Base-by-base conservation (phyloP, 1,140 invertebrate genomes). In the Gonioctena quinquepunctata region DNA sequence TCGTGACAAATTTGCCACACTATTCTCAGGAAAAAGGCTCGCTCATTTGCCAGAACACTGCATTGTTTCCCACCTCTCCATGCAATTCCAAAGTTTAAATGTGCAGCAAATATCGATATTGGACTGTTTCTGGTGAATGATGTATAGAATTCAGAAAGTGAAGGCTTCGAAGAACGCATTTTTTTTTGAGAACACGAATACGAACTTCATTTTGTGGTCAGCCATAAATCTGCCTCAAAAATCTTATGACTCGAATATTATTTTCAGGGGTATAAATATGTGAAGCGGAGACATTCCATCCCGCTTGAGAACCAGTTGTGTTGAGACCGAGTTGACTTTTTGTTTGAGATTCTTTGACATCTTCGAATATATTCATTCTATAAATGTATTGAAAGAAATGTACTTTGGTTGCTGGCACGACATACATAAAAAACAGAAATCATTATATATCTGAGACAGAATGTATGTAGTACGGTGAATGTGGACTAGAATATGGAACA, bases 291-390 rank as follows among this genome's bases (percentile, higher is more conserved):
- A 27, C 33, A 62, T 68, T 68, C 67, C 57, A 50, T 61, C 67
- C 16, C 33, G 33, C 2, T n/a, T n/a, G 59, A 52, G 67, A 68
- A 68, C 67, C 67, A 54, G 64, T 66, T 66, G 33, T 42, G 64
- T 66, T 57, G 21, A 68, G 67, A 26, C 59, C 57, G 67, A 27
- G 28, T 59, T 42, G 67, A 68, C 33, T 68, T 68, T 68, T 68
- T 68, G 67, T 57, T 61, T 19, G 57, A 68, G 67, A 59, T 50
- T 68, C 67, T 68, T 68, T 68, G 67, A 68, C 67, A 68, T 68
- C 33, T 57, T 57, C 50, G 67, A 68, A 68, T 68, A 68, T 68
- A 68, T 62, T 68, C 67, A 59, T 68, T 68, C 67, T 68, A 62
- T 42, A 62, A 68, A 61, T 61, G 67, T 68, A 62, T 62, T 62